These are phyloP conservation scores for Candidula unifasciata DNA, from an alignment of 2,888 invertebrate species.

Conservation along the genomic window DNA sequence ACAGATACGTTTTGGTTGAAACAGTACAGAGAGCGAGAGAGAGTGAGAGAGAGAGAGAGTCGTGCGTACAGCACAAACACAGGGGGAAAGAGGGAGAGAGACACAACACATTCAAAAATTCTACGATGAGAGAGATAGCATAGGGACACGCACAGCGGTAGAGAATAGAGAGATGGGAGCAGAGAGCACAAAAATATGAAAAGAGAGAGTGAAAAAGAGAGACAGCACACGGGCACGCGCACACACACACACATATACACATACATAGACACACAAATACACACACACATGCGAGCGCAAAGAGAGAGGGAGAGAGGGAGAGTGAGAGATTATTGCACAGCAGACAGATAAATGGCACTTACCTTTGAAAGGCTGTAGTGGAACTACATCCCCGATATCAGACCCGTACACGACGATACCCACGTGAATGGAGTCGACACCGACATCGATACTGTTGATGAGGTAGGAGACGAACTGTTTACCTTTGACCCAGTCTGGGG, in stretches of 20 bases:
- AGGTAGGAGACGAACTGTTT: conserved; percentile 65
- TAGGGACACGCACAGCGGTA: too few species aligned
- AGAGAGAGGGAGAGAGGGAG: background rate
- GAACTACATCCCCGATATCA: conserved; percentile 61
- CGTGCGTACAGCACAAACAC: too few species aligned
- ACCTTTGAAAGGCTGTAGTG: conserved; percentile 63
- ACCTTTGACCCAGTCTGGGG: conserved; percentile 63
- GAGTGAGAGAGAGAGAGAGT: too few species aligned
- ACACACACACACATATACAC: background rate
- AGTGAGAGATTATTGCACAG: background rate
- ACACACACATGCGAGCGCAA: background rate
- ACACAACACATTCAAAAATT: too few species aligned
- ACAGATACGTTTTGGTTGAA: too few species aligned
- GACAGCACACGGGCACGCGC: background rate
- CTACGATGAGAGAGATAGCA: too few species aligned
- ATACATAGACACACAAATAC: background rate
- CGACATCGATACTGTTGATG: conserved; percentile 58
- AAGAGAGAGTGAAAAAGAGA: too few species aligned
- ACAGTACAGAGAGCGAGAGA: too few species aligned
- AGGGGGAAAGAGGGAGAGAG: too few species aligned
- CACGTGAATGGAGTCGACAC: conserved; percentile 50
- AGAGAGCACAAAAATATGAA: too few species aligned
- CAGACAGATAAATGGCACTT: conserved; percentile 38
- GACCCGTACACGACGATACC: conserved; percentile 67
- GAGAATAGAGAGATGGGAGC: too few species aligned